Evolutionary conservation across 2,888 invertebrate species (phyloP).

Genomic region (Torymus auratus): DNA sequence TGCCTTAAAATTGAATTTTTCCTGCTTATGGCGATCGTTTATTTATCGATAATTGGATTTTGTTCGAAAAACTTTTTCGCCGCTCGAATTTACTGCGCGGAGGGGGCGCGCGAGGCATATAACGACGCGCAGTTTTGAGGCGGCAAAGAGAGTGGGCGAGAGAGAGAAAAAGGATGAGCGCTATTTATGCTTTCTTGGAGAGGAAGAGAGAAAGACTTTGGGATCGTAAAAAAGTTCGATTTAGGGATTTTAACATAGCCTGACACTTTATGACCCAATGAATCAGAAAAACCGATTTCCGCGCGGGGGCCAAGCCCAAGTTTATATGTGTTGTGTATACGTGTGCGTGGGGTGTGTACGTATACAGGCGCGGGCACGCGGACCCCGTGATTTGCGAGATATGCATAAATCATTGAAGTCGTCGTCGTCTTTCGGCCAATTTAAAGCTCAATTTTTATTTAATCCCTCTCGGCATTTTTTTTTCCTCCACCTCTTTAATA

Average conservation of each 20-base stretch:
- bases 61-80: slow-evolving; percentile 49
- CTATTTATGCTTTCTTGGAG: slow-evolving; percentile 52
- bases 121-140: slow-evolving; percentile 26
- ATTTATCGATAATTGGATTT: slow-evolving; percentile 58
- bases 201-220: slow-evolving; percentile 23
- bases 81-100: slow-evolving; percentile 52
- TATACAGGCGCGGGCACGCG: background rate
- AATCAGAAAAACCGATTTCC: slow-evolving; percentile 60
- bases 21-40: slow-evolving; percentile 35
- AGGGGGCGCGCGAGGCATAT: background rate
- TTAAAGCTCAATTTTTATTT: slow-evolving; percentile 52
- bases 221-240: slow-evolving; percentile 60
- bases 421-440: slow-evolving; percentile 31
- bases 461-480: slow-evolving; percentile 13
- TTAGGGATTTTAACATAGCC: slow-evolving; percentile 59
- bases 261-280: slow-evolving; percentile 59
- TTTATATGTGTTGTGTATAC: too few relatives aligned
- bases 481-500: background rate
- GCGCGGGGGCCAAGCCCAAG: slow-evolving; percentile 22
- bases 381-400: slow-evolving; percentile 51
- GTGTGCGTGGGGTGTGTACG: slow-evolving; percentile 16
- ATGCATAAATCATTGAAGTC: slow-evolving; percentile 56
- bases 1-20: slow-evolving; percentile 53
- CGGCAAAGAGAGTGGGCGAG: background rate
- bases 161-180: slow-evolving; percentile 17